These are phyloP conservation scores for Synergus umbraculus DNA, from an alignment of 2,888 invertebrate genomes.

Conservation along the genomic window DNA sequence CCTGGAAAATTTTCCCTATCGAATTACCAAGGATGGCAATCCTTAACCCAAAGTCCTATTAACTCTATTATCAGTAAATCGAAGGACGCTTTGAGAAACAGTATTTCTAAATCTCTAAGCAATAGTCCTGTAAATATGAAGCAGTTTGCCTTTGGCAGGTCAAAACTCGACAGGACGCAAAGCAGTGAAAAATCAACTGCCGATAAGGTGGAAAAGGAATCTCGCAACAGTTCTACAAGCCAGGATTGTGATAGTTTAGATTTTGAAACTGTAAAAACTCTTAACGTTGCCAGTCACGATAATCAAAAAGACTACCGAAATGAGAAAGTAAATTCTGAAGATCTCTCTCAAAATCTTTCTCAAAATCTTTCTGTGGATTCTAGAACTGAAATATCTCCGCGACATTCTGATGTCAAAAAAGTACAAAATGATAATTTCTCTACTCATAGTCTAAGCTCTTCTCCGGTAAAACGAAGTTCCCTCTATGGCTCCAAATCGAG, in stretches of 20 bases:
- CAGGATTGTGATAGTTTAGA: constrained; percentile 11
- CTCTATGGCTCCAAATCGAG: constrained; percentile 42
- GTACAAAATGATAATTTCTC: constrained; percentile 49
- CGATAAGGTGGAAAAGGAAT: constrained; percentile 46
- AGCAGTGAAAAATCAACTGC: background rate
- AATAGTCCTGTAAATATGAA: constrained; percentile 68
- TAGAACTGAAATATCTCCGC: constrained; percentile 29
- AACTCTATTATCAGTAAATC: constrained; percentile 67
- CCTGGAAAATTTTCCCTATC: constrained; percentile 24
- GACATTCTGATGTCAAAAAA: constrained; percentile 33
- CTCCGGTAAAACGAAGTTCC: constrained; percentile 57
- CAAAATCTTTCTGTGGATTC: background rate
- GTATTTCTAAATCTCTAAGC: constrained; percentile 67
- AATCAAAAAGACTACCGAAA: constrained; percentile 42
- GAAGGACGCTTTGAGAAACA: constrained; percentile 63
- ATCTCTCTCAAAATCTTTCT: background rate
- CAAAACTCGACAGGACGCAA: constrained; percentile 45
- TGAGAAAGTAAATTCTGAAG: constrained; percentile 41
- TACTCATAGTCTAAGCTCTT: constrained; percentile 62
- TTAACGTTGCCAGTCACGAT: constrained; percentile 31
- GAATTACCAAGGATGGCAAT: constrained; percentile 62
- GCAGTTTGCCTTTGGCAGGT: constrained; percentile 58
- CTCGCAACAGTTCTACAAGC: constrained; percentile 45
- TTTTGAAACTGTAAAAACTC: background rate
- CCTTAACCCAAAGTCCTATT: constrained; percentile 66